Evolutionary conservation across 2,797 vertebrate species (phyloP), one percentile per base, ranked within the genome.

Genomic region (Rhynchotus rufescens): DNA sequence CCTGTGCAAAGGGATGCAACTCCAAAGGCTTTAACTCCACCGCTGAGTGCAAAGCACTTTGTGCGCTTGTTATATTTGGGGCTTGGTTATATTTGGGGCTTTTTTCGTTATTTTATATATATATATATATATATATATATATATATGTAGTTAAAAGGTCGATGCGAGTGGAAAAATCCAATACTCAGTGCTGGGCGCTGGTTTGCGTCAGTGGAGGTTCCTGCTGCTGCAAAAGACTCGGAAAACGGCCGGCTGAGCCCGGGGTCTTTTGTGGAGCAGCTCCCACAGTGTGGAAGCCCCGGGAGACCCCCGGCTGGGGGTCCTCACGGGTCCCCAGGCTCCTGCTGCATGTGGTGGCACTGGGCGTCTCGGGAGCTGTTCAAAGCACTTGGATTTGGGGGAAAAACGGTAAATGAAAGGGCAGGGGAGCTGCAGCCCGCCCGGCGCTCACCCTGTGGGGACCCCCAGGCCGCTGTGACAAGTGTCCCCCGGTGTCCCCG

Each of bases 261-360:
- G 4, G 2, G 71, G 40, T 38, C 22, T 71, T 30, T 65, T 15
- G 32, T 12, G 71, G 1, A 25, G 7, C 28, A 1, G 22, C 40
- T 47, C 36, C 20, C 1, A 1, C 0, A 3, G 8, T 9, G 44
- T 0, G 15, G 56, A 13, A 65, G 14, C 36, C 13, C 56, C 0
- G 25, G 45, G 44, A 34, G 65, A 26, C 8, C 15, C 9, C n/a
- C 26, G 1, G 13, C n/a, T 59, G 15, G 12, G 25, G 62, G 45
- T 26, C 62, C 69, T 34, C 0, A 1, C 44, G 69, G 64, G 22
- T 60, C 59, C 13, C 21, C 8, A 6, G 38, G 51, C 51, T n/a
- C 4, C 36, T 40, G 42, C 51, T 22, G 2, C 1, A 2, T 42
- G 65, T 34, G 42, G 42, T 44, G 42, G 26, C 3, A 14, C 2